Conservation (phyloP, 2,888 invertebrate genomes). For the Eupithecia subumbrata region DNA sequence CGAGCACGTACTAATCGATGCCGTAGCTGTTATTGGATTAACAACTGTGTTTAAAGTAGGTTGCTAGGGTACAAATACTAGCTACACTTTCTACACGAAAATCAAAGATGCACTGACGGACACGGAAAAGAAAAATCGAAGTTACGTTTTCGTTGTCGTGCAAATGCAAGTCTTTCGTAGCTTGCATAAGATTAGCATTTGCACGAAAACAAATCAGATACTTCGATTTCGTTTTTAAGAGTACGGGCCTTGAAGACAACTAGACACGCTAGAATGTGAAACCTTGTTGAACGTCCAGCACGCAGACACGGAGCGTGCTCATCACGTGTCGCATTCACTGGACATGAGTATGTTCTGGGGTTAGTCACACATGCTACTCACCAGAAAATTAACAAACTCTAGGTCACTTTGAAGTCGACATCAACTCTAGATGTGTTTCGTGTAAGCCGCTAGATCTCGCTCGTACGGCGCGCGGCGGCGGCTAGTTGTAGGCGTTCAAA, state of each 20-base stretch:
- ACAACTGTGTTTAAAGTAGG: background rate
- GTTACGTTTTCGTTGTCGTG: too few relatives aligned
- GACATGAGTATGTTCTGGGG: background rate
- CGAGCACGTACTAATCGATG: background rate
- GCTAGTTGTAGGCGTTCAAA: background rate
- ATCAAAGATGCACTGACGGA: background rate
- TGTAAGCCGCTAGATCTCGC: background rate
- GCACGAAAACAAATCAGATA: too few relatives aligned
- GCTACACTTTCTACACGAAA: background rate
- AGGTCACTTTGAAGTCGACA: background rate
- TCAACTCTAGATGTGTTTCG: background rate
- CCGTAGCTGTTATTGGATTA: background rate
- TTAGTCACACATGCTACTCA: background rate
- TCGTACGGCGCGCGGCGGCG: background rate
- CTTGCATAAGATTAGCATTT: too few relatives aligned
- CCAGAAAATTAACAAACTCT: background rate
- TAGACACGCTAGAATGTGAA: background rate
- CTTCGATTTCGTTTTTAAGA: too few relatives aligned
- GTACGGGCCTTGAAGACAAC: too few relatives aligned
- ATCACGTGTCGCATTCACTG: background rate
- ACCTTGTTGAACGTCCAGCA: background rate
- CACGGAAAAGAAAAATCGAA: too few relatives aligned
- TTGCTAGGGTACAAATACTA: background rate
- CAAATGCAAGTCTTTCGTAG: too few relatives aligned
- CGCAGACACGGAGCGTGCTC: background rate